These are phyloP conservation scores for Halcyon badia DNA, from an alignment of 2,797 vertebrate species.

Conservation along the genomic window DNA sequence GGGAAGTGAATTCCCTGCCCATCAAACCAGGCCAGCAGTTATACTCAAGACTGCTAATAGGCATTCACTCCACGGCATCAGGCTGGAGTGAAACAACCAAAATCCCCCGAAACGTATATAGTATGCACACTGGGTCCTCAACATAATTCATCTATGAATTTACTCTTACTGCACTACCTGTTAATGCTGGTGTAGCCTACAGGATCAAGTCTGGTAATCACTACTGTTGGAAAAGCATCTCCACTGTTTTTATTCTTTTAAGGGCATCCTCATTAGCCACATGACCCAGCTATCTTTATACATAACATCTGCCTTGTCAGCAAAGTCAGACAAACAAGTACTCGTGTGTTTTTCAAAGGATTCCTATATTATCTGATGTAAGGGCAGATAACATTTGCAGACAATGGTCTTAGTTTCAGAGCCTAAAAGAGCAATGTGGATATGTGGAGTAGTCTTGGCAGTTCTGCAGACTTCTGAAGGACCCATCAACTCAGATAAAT, in stretches of 20 bases:
- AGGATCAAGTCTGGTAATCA: neutral
- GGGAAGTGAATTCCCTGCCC: accelerated
- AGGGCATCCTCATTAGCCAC: neutral
- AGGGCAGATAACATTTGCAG: neutral
- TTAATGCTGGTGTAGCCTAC: neutral
- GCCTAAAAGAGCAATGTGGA: neutral
- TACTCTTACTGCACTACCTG: neutral
- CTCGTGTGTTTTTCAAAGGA: neutral
- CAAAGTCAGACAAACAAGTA: neutral
- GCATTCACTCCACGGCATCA: neutral
- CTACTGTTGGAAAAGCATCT: neutral
- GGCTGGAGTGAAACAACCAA: neutral
- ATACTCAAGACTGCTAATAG: neutral
- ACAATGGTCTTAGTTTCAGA: neutral
- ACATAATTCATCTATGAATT: neutral
- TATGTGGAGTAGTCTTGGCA: neutral
- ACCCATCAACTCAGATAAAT: neutral
- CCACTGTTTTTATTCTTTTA: neutral
- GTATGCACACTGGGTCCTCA: neutral
- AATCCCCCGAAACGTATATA: accelerated
- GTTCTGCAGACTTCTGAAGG: neutral
- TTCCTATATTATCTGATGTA: neutral
- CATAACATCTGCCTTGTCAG: neutral
- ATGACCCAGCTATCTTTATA: neutral
- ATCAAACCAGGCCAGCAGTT: neutral